phyloP scores from a whole-genome alignment of 2,797 vertebrate species.

The Peromyscus attwateri region DNA sequence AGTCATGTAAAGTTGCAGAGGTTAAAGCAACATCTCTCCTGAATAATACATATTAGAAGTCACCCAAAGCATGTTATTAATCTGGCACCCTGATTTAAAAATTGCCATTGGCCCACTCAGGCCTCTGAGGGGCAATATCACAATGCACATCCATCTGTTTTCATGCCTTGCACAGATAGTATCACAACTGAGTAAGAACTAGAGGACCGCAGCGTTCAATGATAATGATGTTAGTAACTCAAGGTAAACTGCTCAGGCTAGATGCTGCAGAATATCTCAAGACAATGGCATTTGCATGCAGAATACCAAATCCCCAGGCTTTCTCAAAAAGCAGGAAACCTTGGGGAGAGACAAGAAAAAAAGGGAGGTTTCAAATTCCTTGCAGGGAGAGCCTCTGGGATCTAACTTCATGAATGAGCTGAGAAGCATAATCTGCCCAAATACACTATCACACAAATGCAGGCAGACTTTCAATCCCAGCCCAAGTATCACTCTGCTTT shows the following conservation, averaged over 20 bases:
- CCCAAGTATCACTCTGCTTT: neutral
- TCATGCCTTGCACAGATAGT: slow-evolving; percentile 42
- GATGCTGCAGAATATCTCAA: neutral
- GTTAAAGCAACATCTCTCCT: slow-evolving; percentile 74
- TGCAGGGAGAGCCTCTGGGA: neutral
- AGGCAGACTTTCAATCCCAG: neutral
- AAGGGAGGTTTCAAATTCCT: neutral
- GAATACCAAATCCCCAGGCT: neutral
- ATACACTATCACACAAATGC: neutral
- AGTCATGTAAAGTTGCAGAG: slow-evolving; percentile 51
- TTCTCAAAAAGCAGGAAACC: slow-evolving; percentile 42
- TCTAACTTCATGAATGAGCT: neutral
- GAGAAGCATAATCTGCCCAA: neutral
- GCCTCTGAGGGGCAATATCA: slow-evolving; percentile 50
- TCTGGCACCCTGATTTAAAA: slow-evolving; percentile 76
- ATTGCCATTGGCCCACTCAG: slow-evolving; percentile 76
- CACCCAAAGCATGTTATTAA: slow-evolving; percentile 73
- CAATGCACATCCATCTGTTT: slow-evolving; percentile 23
- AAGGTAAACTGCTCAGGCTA: neutral
- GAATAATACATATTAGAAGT: slow-evolving; percentile 76
- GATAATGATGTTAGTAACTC: neutral
- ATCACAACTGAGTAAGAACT: neutral
- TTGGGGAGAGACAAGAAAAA: slow-evolving; percentile 58
- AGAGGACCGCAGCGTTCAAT: neutral
- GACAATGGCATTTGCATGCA: slow-evolving; percentile 1